Conservation (phyloP, 2,888 invertebrate genomes). For the Notocelia uddmanniana region DNA sequence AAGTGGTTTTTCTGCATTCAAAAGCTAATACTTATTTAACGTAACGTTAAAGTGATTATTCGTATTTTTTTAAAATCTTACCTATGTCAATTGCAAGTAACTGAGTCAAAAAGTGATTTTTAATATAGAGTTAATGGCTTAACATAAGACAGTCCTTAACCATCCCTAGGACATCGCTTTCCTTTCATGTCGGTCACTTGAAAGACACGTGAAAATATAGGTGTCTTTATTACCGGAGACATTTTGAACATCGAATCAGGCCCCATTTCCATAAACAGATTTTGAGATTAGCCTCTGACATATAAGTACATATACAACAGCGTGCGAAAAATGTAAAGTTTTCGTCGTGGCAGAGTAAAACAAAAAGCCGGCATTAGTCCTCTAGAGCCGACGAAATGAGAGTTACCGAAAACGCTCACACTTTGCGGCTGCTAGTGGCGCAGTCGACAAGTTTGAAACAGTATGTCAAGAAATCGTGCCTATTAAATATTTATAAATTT, state of each 20-base stretch:
- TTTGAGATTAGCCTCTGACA: conserved; percentile 20
- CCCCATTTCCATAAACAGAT: conserved; percentile 3
- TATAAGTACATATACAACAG: neutral
- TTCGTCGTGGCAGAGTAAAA: conserved; percentile 12
- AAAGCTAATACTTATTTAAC: too few relatives aligned
- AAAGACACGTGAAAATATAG: neutral
- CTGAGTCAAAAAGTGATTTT: too few relatives aligned
- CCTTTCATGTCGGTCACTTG: too few relatives aligned
- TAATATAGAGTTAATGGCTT: too few relatives aligned
- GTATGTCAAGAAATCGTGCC: neutral
- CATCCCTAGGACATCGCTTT: too few relatives aligned
- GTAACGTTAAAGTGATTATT: too few relatives aligned
- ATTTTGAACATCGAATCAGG: neutral
- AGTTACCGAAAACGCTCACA: conserved; percentile 45
- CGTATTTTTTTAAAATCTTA: too few relatives aligned
- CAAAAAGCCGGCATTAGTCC: conserved; percentile 33
- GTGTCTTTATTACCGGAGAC: neutral
- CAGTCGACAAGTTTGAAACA: conserved; percentile 26
- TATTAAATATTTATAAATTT: too few relatives aligned
- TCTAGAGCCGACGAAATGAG: conserved; percentile 35
- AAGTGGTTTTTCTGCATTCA: too few relatives aligned
- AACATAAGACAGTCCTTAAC: too few relatives aligned
- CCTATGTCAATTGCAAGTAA: too few relatives aligned
- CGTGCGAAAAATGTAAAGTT: conserved; percentile 24
- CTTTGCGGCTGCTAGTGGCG: conserved; percentile 35